A percentile compares a stretch with the other conserved stretches of the same genome.
phyloP scores from a whole-genome alignment of 2,888 invertebrate species.

The Siphlonurus alternatus region DNA sequence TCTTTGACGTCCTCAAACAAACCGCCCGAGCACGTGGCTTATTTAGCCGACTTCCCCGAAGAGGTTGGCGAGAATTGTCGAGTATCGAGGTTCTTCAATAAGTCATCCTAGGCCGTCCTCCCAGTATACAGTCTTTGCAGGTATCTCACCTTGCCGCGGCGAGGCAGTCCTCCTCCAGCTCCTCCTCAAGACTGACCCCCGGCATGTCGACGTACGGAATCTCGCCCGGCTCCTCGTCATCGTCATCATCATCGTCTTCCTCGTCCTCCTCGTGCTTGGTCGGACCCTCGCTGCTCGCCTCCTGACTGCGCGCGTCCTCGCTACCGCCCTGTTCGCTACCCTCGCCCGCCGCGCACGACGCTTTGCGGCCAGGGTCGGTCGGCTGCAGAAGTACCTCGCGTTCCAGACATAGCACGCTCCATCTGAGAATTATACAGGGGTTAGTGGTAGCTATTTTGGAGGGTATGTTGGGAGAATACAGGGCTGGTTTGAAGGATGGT shows the following conservation, averaged over 20 bases:
- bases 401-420: conserved; percentile 93
- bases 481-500: no score
- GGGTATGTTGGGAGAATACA: no score
- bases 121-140: no score
- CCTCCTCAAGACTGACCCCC: background rate
- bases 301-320: background rate
- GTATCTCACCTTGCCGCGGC: conserved; percentile 1
- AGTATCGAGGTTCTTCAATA: no score
- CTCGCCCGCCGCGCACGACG: background rate
- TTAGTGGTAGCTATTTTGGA: no score
- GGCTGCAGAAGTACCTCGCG: conserved; percentile 29
- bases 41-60: no score
- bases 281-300: no score
- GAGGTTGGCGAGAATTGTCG: no score
- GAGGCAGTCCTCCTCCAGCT: background rate
- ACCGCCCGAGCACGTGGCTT: no score
- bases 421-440: conserved; percentile 36
- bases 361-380: no score
- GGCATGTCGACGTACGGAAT: conserved; percentile 5
- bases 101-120: no score
- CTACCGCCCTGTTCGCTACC: background rate
- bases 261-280: background rate
- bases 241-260: conserved; percentile 7
- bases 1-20: no score
- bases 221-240: conserved; percentile 2